Evolutionary conservation across 2,113 vertebrate genomes (phyloP).

Genomic region (Ptyas mucosa): DNA sequence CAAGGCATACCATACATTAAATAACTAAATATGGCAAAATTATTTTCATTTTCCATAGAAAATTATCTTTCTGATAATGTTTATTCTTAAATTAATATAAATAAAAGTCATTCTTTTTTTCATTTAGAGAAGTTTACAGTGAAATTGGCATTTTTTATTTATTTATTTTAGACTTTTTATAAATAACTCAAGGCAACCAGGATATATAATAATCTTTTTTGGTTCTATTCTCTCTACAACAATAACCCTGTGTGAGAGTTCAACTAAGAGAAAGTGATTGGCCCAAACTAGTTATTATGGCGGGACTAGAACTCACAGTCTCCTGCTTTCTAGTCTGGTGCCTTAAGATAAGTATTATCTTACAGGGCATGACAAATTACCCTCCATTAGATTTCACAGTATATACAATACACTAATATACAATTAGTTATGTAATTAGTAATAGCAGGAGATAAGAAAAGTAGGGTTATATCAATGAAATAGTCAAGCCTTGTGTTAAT

Average conservation of each 20-base stretch:
- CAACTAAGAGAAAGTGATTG: neutral
- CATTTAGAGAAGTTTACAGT: conserved; percentile 30
- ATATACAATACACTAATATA: conserved; percentile 31
- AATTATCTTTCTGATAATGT: conserved; percentile 36
- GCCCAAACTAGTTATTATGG: neutral
- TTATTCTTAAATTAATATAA: conserved; percentile 26
- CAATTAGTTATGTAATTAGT: conserved; percentile 1
- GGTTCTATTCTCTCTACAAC: neutral
- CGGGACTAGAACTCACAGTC: neutral
- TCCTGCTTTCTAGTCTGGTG: neutral
- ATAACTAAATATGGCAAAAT: neutral
- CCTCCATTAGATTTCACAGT: conserved; percentile 41
- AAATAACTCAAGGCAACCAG: neutral
- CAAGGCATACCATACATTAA: neutral
- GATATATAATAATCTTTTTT: neutral
- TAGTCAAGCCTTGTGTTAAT: conserved; percentile 21
- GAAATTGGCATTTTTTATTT: conserved; percentile 34
- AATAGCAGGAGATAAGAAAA: neutral
- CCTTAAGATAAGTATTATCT: conserved; percentile 44
- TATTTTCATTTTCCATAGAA: neutral
- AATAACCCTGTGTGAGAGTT: neutral
- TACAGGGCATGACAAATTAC: conserved; percentile 30
- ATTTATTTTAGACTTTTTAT: neutral
- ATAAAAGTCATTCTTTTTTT: conserved; percentile 41
- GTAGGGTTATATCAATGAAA: conserved; percentile 18